Percentiles rank a stretch among this genome's conserved stretches.
Conservation (phyloP, 2,797 vertebrate genomes). For the Tadarida brasiliensis region DNA sequence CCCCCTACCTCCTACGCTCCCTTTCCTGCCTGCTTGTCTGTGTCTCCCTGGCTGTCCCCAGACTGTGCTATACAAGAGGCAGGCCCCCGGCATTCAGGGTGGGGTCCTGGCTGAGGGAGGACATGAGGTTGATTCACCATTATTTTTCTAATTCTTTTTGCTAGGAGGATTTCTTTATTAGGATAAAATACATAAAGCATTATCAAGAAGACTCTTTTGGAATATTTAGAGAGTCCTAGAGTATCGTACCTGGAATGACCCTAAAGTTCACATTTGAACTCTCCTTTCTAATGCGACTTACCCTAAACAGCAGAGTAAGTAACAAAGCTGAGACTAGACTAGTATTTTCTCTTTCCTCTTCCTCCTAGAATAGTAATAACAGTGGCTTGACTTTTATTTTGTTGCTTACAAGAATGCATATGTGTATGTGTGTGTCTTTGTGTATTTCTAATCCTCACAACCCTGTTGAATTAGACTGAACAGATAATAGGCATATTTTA, state of each 20-base stretch:
- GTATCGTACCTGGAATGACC: accelerated
- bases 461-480: not conserved
- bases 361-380: not conserved
- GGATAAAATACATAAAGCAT: not conserved
- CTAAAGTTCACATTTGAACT: not conserved
- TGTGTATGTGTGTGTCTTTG: not conserved
- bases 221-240: not conserved
- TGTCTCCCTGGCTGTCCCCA: not conserved
- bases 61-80: no score
- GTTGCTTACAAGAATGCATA: not conserved
- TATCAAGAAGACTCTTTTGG: not conserved
- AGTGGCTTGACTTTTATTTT: not conserved
- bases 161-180: constrained; percentile 23
- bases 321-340: not conserved
- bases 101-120: not conserved
- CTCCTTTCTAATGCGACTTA: not conserved
- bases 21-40: not conserved
- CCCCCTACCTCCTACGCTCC: accelerated
- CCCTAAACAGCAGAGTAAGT: not conserved
- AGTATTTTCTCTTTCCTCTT: not conserved
- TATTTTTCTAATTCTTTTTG: constrained; percentile 20
- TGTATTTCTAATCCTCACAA: not conserved
- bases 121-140: not conserved
- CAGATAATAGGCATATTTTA: not conserved
- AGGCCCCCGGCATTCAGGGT: accelerated